Base-by-base conservation (phyloP, 2,888 invertebrate genomes). In the Cheilosia urbana region DNA sequence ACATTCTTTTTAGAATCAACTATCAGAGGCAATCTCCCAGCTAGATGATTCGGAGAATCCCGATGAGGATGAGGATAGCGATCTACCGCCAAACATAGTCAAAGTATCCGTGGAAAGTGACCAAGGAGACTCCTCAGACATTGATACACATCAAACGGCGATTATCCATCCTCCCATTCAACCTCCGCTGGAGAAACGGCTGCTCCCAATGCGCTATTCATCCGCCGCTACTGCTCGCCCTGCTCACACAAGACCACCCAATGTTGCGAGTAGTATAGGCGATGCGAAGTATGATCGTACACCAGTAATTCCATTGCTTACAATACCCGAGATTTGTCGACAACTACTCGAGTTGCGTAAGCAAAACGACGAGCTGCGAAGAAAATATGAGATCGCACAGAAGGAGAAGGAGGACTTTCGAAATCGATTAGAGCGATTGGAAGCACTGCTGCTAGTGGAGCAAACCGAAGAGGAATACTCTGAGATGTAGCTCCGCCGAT, bases 401-500 rank as follows among this genome's bases (percentile, higher is more conserved):
- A 91, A 90, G 79, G 90, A 92, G 62, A 92, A 91, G 62, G 91
- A 91, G 71, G 91, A 91, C 40, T 89, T 91, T 88, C 88, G 89
- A 30, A 87, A 88, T 69, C 89, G 90, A 40, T 75, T 90, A 40
- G 90, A 91, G 42, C 89, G 90, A 13, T 79, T 92, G 21, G 92
- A 92, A 80, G 90, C 90, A 45, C 40, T 91, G 40, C 71, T 91
- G 21, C 45, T 90, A 21, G 88, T 90, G 2, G 88, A 71, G 73
- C 81, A 78, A 6, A 71, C 81, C 1, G 60, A 73, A 49, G 77
- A 81, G 0, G 81, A 77, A 2, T 30, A 77, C 30, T 51, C 68
- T 1, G 71, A 81, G 37, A 72, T 85, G 30, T 85, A 81, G 76
- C 53, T 45, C 1, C 21, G 27, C 34, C 21, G 7, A 17, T 60